These are phyloP conservation scores for Proteles cristata DNA, from an alignment of 2,113 vertebrate species.

Conservation along the genomic window DNA sequence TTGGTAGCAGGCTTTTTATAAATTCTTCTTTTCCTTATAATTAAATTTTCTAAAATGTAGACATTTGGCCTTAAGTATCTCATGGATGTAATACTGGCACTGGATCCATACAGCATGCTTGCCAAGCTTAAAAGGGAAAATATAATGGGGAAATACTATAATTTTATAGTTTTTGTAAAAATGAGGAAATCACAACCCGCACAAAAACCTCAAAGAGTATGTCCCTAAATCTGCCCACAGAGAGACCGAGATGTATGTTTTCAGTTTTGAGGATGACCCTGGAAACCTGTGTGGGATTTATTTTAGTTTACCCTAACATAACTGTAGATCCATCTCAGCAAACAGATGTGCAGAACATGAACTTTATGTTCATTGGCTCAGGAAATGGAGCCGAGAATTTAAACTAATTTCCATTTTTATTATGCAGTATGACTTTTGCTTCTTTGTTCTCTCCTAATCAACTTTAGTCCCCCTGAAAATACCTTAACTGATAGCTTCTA, in stretches of 20 bases:
- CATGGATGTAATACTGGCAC: constrained; percentile 53
- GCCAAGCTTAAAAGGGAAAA: constrained; percentile 66
- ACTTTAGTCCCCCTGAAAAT: constrained; percentile 68
- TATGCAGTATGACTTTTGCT: constrained; percentile 67
- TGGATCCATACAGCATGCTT: constrained; percentile 31
- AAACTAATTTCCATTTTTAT: constrained; percentile 79
- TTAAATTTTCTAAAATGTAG: constrained; percentile 74
- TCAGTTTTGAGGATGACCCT: constrained; percentile 15
- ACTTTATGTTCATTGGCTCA: constrained; percentile 64
- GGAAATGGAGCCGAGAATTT: constrained; percentile 59
- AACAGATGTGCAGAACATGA: constrained; percentile 71
- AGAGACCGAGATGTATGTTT: not conserved
- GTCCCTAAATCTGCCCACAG: constrained; percentile 25
- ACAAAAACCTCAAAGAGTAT: constrained; percentile 35
- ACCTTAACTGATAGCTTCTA: constrained; percentile 20
- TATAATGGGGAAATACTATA: constrained; percentile 53
- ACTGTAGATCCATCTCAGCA: constrained; percentile 42
- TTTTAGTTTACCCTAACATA: constrained; percentile 42
- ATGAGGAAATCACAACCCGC: constrained; percentile 54
- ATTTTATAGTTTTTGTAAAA: constrained; percentile 65
- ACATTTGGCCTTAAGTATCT: constrained; percentile 59
- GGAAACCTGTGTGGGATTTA: constrained; percentile 37
- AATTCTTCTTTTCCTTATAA: constrained; percentile 65
- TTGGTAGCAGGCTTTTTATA: constrained; percentile 57
- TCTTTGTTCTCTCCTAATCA: constrained; percentile 75